Conservation (phyloP, 2,888 invertebrate genomes). For the Bursaphelenchus okinawaensis region DNA sequence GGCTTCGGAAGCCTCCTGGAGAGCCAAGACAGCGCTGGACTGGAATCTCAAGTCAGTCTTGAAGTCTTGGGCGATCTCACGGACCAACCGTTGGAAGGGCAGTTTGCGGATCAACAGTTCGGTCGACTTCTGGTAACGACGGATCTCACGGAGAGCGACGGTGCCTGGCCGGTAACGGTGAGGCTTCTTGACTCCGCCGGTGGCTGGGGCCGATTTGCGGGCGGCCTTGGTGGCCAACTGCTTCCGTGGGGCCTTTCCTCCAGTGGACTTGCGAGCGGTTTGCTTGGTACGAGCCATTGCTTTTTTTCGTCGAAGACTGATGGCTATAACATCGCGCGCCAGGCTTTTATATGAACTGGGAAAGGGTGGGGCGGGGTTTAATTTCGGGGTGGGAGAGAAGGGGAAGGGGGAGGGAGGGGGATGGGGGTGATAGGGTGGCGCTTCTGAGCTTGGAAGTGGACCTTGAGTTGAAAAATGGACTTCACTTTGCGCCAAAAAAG, state of each 20-base stretch:
- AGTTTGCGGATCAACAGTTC: conserved; percentile 88
- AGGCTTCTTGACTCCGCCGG: conserved; percentile 77
- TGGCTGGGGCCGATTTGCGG: conserved; percentile 61
- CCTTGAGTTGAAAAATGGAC: too few species aligned
- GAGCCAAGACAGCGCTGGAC: conserved; percentile 83
- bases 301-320: too few species aligned
- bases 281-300: conserved; percentile 99
- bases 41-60: conserved; percentile 92
- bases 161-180: conserved; percentile 64
- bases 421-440: too few species aligned
- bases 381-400: too few species aligned
- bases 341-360: too few species aligned
- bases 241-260: conserved; percentile 92
- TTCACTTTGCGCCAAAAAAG: too few species aligned
- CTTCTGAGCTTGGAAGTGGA: too few species aligned
- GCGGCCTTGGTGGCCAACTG: conserved; percentile 75
- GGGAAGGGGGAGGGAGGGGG: too few species aligned
- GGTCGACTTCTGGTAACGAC: conserved; percentile 91
- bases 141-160: conserved; percentile 89
- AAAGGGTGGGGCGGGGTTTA: too few species aligned
- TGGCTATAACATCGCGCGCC: too few species aligned
- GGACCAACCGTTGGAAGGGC: conserved; percentile 84
- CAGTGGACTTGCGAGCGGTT: conserved; percentile 91
- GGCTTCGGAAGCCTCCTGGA: conserved; percentile 37
- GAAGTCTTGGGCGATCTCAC: conserved; percentile 95